Base-by-base conservation (phyloP, 2,888 invertebrate species). In the Melanotus villosus region DNA sequence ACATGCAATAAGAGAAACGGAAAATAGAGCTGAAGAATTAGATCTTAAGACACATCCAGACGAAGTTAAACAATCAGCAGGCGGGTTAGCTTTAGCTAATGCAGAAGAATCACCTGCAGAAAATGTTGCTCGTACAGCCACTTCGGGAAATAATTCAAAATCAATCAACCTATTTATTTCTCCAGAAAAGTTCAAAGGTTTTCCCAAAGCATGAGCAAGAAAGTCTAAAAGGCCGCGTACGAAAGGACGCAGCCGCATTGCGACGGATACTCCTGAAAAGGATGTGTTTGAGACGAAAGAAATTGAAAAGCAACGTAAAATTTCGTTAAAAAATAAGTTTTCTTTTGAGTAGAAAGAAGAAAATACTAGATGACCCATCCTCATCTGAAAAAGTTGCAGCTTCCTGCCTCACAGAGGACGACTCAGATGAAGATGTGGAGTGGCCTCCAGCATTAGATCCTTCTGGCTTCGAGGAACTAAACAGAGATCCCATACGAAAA, bases 381-480 rank as follows among this genome's bases (percentile, higher is more conserved):
- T 21, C 32, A 1, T 32, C 32, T 32, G 32, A 32, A 32, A 5
- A 32, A 32, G 32, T 26, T 26, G 4, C 26, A 3, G 26, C 32
- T 32, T 32, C 32, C 7, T 10, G 6, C 32, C 32, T 10, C 10
- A 32, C 10, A 10, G 41, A n/a, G 21, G 41, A 41, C n/a, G 26
- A 41, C 14, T 16, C 16, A 5, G 59, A 59, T 45, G 59, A 59
- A 14, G 45, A 41, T 18, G 26, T 19, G 6, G 14, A 32, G 3
- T 62, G 34, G 32, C 57, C 57, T 38, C 50, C 58, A 16, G 64
- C 64, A 36, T 52, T 34, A 18, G 59, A 57, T 26, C 14, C 59
- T n/a, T 52, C 43, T 47, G 34, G 19, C 7, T 64, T 64, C 43
- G 57, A 57, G 16, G 56, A 62, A 36, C 34, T 68, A 14, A 23